Evolutionary conservation across 1,140 invertebrate genomes (phyloP).

Genomic region (Anastatus disparis): DNA sequence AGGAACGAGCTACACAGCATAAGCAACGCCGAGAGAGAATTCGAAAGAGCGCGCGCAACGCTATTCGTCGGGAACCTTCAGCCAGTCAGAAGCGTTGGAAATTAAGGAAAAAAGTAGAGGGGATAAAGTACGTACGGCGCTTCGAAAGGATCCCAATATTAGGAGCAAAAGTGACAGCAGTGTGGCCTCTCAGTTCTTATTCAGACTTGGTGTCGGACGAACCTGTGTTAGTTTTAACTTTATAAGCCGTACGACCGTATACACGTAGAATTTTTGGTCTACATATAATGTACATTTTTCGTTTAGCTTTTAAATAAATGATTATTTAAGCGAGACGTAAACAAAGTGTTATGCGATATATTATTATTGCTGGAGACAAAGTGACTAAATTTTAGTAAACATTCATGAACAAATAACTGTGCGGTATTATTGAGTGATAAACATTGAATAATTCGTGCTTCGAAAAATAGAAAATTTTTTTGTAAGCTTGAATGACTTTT

Average conservation of each 20-base stretch:
- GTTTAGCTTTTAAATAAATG: no score
- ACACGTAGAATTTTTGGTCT: no score
- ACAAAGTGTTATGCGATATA: no score
- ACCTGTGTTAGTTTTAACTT: constrained; percentile 22
- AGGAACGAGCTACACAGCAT: no score
- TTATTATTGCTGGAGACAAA: no score
- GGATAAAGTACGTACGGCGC: background rate
- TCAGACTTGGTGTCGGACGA: constrained; percentile 41
- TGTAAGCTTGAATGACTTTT: constrained; percentile 28
- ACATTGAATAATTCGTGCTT: no score
- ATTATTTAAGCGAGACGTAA: no score
- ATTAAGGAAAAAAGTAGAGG: background rate
- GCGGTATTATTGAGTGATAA: no score
- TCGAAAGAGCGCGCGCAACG: background rate
- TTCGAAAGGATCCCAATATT: constrained; percentile 17
- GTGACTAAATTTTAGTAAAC: no score
- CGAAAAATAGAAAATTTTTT: background rate
- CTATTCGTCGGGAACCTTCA: background rate
- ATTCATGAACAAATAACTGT: no score
- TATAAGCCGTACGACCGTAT: background rate
- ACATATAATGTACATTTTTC: no score
- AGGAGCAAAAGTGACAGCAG: constrained; percentile 51
- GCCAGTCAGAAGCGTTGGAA: background rate
- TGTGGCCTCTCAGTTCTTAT: constrained; percentile 51
- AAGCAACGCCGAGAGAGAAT: no score